These are phyloP conservation scores for Desoria tigrina DNA, from an alignment of 2,888 invertebrate species.

Conservation along the genomic window DNA sequence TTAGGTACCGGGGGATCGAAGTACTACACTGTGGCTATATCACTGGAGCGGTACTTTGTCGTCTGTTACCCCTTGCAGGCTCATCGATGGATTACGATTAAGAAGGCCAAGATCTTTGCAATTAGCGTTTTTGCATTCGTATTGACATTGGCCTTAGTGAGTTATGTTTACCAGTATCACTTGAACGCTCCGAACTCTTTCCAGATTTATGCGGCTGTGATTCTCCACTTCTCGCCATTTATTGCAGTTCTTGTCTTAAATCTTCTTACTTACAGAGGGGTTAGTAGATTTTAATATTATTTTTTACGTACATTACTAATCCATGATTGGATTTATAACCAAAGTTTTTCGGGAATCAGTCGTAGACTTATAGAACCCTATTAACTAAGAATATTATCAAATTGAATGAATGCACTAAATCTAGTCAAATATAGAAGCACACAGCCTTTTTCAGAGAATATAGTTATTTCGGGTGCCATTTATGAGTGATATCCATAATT, in stretches of 20 bases:
- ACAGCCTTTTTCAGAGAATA: too few species aligned
- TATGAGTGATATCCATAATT: too few species aligned
- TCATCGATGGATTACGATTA: background rate
- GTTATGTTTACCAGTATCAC: constrained; percentile 17
- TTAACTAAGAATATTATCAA: too few species aligned
- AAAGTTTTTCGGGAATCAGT: too few species aligned
- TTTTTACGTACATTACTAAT: too few species aligned
- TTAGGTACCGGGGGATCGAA: constrained; percentile 30
- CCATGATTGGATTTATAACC: too few species aligned
- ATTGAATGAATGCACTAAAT: too few species aligned
- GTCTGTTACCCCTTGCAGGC: constrained; percentile 34
- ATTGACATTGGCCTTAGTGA: constrained; percentile 11
- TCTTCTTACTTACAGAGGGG: constrained; percentile 30
- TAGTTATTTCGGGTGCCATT: too few species aligned
- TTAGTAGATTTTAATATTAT: too few species aligned
- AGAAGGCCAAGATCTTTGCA: constrained; percentile 13
- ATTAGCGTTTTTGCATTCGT: constrained; percentile 14
- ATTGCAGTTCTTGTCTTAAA: constrained; percentile 29
- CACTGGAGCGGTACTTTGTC: constrained; percentile 38
- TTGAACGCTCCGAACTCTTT: constrained; percentile 17
- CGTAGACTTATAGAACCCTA: too few species aligned
- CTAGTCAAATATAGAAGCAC: too few species aligned
- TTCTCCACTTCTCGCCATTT: constrained; percentile 39
- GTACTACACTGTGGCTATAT: constrained; percentile 40
- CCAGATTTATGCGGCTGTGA: constrained; percentile 29